Conservation (phyloP, 92 coral and sea anemone species). For the Montipora capitata region DNA sequence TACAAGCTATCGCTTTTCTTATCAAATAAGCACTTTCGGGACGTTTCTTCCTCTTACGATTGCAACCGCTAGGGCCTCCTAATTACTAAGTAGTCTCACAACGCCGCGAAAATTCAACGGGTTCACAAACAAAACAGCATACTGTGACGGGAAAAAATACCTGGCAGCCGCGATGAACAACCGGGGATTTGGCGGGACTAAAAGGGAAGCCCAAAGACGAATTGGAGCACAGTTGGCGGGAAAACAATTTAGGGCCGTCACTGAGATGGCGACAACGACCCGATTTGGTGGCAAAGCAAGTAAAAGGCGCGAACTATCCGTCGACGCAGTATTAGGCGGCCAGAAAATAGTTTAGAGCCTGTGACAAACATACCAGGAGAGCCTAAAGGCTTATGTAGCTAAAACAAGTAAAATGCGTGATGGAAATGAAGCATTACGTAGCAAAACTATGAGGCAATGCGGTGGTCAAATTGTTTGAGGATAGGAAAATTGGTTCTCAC, state of each 20-base stretch:
- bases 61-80: no score
- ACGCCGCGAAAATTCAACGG: not conserved
- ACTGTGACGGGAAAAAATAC: not conserved
- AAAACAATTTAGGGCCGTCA: not conserved
- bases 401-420: not conserved
- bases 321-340: not conserved
- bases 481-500: conserved; percentile 36
- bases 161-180: not conserved
- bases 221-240: no score
- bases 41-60: no score
- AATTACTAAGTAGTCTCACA: no score
- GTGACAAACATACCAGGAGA: not conserved
- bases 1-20: no score
- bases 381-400: no score
- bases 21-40: no score
- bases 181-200: not conserved
- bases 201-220: no score
- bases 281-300: not conserved
- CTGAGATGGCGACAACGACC: no score
- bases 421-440: not conserved
- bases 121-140: not conserved
- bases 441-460: not conserved
- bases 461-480: not conserved
- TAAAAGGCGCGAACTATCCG: not conserved
- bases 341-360: not conserved